These are phyloP conservation scores for Psophia crepitans DNA, from an alignment of 2,113 vertebrate species.

Conservation along the genomic window DNA sequence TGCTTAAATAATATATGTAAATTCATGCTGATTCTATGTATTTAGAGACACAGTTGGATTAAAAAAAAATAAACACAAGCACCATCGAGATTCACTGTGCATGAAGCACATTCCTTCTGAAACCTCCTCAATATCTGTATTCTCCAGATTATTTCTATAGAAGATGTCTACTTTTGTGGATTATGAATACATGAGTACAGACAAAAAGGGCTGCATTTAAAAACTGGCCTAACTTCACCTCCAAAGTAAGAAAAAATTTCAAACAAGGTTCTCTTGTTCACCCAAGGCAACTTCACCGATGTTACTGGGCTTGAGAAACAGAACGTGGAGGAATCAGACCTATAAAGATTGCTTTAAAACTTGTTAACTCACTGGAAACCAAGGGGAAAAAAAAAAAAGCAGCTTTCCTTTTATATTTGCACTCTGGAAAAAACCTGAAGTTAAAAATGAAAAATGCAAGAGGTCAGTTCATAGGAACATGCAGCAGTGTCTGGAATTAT, in stretches of 20 bases:
- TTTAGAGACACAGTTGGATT: neutral
- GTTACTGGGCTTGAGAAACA: neutral
- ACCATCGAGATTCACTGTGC: neutral
- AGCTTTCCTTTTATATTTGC: neutral
- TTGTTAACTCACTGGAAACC: neutral
- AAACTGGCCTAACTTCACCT: neutral
- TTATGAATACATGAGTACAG: accelerated
- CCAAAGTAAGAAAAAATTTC: neutral
- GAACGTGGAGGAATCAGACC: neutral
- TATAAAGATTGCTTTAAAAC: neutral
- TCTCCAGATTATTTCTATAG: neutral
- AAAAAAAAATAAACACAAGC: neutral
- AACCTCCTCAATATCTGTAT: neutral
- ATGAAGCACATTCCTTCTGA: neutral
- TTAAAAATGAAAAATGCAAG: neutral
- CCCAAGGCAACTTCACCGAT: neutral
- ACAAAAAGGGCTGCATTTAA: neutral
- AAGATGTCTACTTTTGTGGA: neutral
- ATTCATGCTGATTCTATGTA: neutral
- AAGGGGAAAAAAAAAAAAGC: neutral
- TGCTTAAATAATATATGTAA: neutral
- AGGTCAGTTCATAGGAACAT: neutral
- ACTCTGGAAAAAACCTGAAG: neutral
- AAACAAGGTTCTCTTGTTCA: neutral
- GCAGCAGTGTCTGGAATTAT: neutral